Conservation (phyloP, 2,113 vertebrate species). For the Bettongia penicillata region DNA sequence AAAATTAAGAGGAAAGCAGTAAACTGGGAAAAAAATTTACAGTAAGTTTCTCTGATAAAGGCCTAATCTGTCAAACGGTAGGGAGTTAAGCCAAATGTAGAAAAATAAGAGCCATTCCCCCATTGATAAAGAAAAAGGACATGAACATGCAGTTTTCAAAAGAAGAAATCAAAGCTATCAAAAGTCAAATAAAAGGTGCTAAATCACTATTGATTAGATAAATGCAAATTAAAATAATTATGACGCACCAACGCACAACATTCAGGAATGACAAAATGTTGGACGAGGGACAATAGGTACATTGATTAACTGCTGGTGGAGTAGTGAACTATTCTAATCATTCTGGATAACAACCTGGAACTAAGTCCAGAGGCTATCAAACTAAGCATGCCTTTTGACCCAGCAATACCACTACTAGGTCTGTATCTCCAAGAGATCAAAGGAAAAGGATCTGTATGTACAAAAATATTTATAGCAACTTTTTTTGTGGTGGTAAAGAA, state of each 20-base stretch:
- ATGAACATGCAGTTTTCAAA: not conserved
- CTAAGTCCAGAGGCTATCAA: not conserved
- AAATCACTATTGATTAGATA: not conserved
- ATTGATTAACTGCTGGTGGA: not conserved
- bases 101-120: not conserved
- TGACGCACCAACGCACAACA: not conserved
- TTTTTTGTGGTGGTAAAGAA: not conserved
- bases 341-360: not conserved
- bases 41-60: not conserved
- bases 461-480: not conserved
- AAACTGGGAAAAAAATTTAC: not conserved
- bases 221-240: not conserved
- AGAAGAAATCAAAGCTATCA: not conserved
- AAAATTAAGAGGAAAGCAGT: not conserved
- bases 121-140: not conserved
- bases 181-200: not conserved
- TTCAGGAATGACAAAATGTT: not conserved
- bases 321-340: too few species aligned
- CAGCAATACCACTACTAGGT: not conserved
- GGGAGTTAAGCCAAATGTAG: not conserved
- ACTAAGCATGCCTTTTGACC: not conserved
- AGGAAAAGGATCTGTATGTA: not conserved
- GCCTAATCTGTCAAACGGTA: not conserved
- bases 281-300: not conserved
- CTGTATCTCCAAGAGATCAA: not conserved